Evolutionary conservation across 2,888 invertebrate species (phyloP).

Genomic region (Cephus rjabovi): DNA sequence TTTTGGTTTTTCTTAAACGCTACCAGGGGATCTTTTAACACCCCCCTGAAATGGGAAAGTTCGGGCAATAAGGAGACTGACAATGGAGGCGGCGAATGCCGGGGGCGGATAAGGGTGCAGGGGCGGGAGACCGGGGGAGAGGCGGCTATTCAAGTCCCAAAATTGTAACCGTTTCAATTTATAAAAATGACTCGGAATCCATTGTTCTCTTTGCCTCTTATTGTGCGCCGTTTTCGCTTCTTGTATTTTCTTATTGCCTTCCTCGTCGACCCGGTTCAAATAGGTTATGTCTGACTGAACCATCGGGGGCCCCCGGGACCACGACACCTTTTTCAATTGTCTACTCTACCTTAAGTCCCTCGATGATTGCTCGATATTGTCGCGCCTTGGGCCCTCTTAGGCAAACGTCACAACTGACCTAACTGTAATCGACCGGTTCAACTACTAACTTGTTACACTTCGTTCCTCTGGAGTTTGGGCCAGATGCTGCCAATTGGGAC

Average conservation of each 20-base stretch:
- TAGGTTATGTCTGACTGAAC: background rate
- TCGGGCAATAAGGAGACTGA: background rate
- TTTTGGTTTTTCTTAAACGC: background rate
- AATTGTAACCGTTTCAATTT: background rate
- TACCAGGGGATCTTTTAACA: background rate
- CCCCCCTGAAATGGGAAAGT: background rate
- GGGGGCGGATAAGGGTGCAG: background rate
- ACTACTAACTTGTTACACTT: background rate
- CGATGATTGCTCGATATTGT: slow-evolving; percentile 44
- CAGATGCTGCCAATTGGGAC: background rate
- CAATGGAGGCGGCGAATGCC: background rate
- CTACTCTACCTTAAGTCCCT: slow-evolving; percentile 2
- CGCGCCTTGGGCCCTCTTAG: background rate
- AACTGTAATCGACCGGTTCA: background rate
- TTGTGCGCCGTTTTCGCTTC: background rate
- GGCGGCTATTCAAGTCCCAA: background rate
- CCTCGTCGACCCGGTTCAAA: background rate
- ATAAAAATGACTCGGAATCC: background rate
- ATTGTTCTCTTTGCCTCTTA: background rate
- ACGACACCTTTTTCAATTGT: background rate
- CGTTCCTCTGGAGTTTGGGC: background rate
- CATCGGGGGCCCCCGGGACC: background rate
- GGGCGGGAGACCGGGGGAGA: background rate
- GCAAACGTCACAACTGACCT: background rate
- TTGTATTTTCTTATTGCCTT: background rate